phyloP scores from a whole-genome alignment of 2,113 vertebrate species.

The Apistogramma diplotaenia region DNA sequence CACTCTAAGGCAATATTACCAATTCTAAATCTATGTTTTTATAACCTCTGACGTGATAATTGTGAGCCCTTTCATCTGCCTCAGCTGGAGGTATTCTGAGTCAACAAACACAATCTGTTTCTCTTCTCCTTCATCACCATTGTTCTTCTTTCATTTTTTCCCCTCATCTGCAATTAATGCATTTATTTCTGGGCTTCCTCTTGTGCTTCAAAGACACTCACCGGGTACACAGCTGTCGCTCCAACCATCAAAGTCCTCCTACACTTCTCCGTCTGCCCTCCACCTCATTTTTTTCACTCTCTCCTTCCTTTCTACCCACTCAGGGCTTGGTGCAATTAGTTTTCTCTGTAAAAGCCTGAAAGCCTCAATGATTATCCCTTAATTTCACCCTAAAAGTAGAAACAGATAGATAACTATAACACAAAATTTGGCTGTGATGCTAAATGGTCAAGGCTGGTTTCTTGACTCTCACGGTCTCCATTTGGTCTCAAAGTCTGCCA shows the following conservation, averaged over 20 bases:
- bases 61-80: conserved; percentile 50
- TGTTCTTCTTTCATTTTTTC: conserved; percentile 36
- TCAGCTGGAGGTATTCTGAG: conserved; percentile 51
- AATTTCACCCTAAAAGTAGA: neutral
- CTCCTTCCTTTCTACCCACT: neutral
- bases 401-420: neutral
- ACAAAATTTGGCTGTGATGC: neutral
- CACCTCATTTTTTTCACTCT: neutral
- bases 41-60: conserved; percentile 39
- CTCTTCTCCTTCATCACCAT: conserved; percentile 47
- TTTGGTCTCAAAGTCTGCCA: conserved; percentile 32
- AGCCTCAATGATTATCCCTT: neutral
- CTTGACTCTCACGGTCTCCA: conserved; percentile 9
- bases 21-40: neutral
- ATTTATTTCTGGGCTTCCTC: conserved; percentile 59
- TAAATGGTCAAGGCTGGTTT: conserved; percentile 7
- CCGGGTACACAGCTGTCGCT: conserved; percentile 61
- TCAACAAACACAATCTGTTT: conserved; percentile 61
- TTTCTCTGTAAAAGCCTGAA: neutral
- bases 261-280: conserved; percentile 32
- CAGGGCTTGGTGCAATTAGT: neutral
- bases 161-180: conserved; percentile 59
- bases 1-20: neutral
- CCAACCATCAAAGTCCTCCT: conserved; percentile 61
- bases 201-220: conserved; percentile 66